Evolutionary conservation across 2,888 invertebrate genomes (phyloP).

Genomic region (Tupiocoris notatus): DNA sequence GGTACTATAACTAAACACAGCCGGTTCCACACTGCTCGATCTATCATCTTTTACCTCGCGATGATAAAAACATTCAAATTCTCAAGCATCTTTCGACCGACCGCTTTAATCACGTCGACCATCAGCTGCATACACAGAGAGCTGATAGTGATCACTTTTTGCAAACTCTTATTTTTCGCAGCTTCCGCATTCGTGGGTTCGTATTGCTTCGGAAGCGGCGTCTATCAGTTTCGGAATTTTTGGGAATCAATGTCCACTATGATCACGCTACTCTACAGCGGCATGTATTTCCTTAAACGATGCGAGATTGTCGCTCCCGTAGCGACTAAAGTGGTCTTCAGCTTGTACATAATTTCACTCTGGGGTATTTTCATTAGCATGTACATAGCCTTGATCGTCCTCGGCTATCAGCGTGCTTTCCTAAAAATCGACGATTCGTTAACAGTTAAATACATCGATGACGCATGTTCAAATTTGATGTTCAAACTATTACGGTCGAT

Average conservation of each 20-base stretch:
- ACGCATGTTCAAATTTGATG: not conserved
- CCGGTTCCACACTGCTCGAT: not conserved
- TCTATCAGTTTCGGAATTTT: not conserved
- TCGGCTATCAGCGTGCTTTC: constrained; percentile 10
- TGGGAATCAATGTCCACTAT: constrained; percentile 7
- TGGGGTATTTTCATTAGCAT: constrained; percentile 5
- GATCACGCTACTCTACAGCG: constrained; percentile 7
- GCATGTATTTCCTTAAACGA: constrained; percentile 11
- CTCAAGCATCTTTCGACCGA: not conserved
- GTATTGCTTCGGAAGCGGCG: constrained; percentile 8
- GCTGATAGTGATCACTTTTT: not conserved
- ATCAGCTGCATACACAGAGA: constrained; percentile 9
- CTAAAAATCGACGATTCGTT: constrained; percentile 5
- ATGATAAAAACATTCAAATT: constrained; percentile 25
- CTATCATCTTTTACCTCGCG: constrained; percentile 8
- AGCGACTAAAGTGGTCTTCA: constrained; percentile 5
- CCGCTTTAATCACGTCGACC: constrained; percentile 1
- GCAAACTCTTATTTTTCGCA: not conserved
- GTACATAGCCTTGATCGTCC: constrained; percentile 19
- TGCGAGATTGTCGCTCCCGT: constrained; percentile 1
- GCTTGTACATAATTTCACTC: constrained; percentile 7
- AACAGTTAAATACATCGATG: constrained; percentile 9
- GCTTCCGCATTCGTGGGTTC: constrained; percentile 11
- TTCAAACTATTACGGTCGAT: not conserved
- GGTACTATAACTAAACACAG: not conserved